Evolutionary conservation across 1,140 invertebrate genomes (phyloP).

Genomic region (Scaptomyza montana): DNA sequence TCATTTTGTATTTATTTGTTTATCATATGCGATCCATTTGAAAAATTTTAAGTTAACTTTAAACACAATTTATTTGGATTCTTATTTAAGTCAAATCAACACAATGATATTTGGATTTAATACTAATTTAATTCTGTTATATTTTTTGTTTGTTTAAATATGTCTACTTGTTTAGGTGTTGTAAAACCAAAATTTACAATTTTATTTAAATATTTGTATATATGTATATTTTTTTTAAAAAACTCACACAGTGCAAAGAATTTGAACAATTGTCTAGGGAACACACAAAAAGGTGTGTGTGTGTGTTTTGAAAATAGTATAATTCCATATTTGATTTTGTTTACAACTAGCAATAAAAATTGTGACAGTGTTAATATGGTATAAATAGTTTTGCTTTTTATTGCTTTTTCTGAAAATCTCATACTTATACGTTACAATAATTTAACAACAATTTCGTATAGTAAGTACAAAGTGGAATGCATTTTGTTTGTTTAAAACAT

Average conservation of each 20-base stretch:
- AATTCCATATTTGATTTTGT: conserved; percentile 27
- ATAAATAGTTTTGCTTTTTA: conserved; percentile 21
- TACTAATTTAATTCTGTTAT: conserved; percentile 50
- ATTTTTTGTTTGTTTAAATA: conserved; percentile 4
- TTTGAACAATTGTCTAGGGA: conserved; percentile 28
- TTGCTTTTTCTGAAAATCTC: conserved; percentile 38
- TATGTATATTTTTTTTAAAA: conserved; percentile 39
- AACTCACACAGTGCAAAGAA: conserved; percentile 28
- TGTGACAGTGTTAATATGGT: conserved; percentile 22
- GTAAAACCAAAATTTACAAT: conserved; percentile 69
- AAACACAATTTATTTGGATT: conserved; percentile 50
- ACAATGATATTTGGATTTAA: conserved; percentile 61
- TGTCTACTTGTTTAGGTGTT: conserved; percentile 53
- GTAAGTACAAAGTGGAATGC: conserved; percentile 76
- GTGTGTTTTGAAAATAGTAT: conserved; percentile 9
- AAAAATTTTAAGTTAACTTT: conserved; percentile 43
- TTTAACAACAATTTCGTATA: conserved; percentile 53
- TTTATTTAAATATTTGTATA: conserved; percentile 37
- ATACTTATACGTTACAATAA: conserved; percentile 45
- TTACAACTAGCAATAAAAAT: conserved; percentile 29
- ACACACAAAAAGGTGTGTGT: background rate
- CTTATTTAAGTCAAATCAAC: conserved; percentile 52
- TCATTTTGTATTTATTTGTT: conserved; percentile 35
- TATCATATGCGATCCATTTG: conserved; percentile 42
- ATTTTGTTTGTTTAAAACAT: conserved; percentile 37